phyloP scores from a whole-genome alignment of 2,113 vertebrate species.

The Cepphus grylle region DNA sequence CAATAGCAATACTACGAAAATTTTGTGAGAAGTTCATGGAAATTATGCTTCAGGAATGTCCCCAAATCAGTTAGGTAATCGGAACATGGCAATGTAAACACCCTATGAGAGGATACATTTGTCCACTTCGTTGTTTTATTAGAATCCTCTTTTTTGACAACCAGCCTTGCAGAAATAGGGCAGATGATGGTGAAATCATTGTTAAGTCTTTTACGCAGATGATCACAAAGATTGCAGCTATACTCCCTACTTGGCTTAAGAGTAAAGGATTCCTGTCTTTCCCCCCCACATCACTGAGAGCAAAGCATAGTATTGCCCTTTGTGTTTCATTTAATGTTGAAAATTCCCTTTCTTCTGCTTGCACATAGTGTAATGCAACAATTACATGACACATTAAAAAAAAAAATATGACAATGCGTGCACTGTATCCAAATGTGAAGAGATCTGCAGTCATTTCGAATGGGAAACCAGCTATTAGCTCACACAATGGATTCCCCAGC shows the following conservation, averaged over 20 bases:
- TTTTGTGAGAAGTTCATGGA: background rate
- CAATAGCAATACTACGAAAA: background rate
- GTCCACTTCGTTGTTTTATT: background rate
- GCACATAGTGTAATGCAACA: background rate
- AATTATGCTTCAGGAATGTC: background rate
- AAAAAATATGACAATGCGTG: background rate
- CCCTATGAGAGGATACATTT: background rate
- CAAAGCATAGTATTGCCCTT: background rate
- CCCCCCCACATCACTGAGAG: background rate
- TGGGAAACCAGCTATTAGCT: conserved; percentile 42
- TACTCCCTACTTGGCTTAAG: background rate
- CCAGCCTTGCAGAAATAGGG: background rate
- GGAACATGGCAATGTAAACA: background rate
- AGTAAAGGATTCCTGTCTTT: background rate
- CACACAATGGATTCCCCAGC: conserved; percentile 28
- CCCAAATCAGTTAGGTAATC: background rate
- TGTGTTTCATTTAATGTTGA: background rate
- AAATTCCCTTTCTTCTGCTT: conserved; percentile 17
- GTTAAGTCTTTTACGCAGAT: background rate
- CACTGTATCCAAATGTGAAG: conserved; percentile 21
- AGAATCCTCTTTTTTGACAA: background rate
- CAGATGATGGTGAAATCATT: background rate
- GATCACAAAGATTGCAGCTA: background rate
- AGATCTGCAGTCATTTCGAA: conserved; percentile 46
- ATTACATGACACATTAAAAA: conserved; percentile 19